phyloP scores from a whole-genome alignment of 2,797 vertebrate species.

The Sebastiscus albofasciatus region DNA sequence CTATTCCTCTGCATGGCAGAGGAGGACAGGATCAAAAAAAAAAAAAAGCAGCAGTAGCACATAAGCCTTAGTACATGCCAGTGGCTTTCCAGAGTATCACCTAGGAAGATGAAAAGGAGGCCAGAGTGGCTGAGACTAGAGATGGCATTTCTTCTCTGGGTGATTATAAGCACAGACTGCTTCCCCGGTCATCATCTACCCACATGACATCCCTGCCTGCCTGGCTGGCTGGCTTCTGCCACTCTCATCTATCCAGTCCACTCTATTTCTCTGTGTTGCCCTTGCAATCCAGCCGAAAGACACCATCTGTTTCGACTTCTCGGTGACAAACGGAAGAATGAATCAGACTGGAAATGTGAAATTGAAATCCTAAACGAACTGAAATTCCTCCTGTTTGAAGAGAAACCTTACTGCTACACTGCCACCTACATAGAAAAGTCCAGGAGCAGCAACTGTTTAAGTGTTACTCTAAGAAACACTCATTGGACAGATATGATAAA shows the following conservation, averaged over 20 bases:
- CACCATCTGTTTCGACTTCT: constrained; percentile 74
- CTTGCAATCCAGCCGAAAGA: constrained; percentile 63
- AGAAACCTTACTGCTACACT: constrained; percentile 16
- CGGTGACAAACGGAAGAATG: constrained; percentile 51
- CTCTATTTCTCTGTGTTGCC: constrained; percentile 27
- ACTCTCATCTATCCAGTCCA: constrained; percentile 51
- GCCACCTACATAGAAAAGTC: constrained; percentile 1
- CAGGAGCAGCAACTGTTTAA: not conserved
- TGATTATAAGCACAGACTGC: constrained; percentile 49
- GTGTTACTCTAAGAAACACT: not conserved
- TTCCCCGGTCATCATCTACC: constrained; percentile 38
- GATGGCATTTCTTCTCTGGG: constrained; percentile 48
- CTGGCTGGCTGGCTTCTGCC: constrained; percentile 47
- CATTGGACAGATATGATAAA: not conserved
- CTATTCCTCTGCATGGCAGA: constrained; percentile 18
- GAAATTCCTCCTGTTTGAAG: constrained; percentile 18
- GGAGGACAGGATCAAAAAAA: constrained; percentile 8
- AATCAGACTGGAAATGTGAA: constrained; percentile 64
- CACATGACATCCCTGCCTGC: constrained; percentile 8
- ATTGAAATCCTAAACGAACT: constrained; percentile 56
- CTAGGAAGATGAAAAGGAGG: constrained; percentile 53
- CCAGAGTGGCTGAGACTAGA: constrained; percentile 45
- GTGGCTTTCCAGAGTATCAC: constrained; percentile 40
- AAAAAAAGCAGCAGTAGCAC: constrained; percentile 1
- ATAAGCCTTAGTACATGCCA: constrained; percentile 13